Evolutionary conservation across 2,113 vertebrate genomes (phyloP).

Genomic region (Proteles cristata): DNA sequence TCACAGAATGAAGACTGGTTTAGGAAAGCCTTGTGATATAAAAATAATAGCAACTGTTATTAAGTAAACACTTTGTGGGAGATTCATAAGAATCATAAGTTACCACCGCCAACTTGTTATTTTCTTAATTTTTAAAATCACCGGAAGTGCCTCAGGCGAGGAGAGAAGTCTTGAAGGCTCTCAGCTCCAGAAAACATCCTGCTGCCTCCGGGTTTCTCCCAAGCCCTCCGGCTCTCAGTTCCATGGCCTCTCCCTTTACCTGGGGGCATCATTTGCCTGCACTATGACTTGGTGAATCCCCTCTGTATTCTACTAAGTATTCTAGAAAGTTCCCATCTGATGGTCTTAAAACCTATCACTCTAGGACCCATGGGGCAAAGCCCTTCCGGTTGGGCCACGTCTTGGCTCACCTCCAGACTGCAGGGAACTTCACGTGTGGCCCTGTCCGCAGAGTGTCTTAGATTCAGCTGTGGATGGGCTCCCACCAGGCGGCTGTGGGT

Average conservation of each 20-base stretch:
- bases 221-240: neutral
- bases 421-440: neutral
- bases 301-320: neutral
- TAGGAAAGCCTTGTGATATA: neutral
- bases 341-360: neutral
- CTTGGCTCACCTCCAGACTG: neutral
- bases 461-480: neutral
- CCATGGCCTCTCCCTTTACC: neutral
- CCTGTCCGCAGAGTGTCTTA: neutral
- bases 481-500: neutral
- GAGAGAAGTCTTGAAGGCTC: neutral
- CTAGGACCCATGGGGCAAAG: fast-evolving
- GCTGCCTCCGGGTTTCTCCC: neutral
- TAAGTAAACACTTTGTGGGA: neutral
- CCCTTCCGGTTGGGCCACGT: fast-evolving
- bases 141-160: neutral
- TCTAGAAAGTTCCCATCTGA: neutral
- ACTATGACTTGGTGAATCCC: neutral
- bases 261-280: too few species aligned
- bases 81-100: neutral
- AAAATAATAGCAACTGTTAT: neutral
- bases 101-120: neutral
- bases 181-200: neutral
- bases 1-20: neutral
- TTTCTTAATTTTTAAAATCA: neutral